Conservation (phyloP, 2,797 vertebrate species). For the Lepidocolaptes lacrymiger region DNA sequence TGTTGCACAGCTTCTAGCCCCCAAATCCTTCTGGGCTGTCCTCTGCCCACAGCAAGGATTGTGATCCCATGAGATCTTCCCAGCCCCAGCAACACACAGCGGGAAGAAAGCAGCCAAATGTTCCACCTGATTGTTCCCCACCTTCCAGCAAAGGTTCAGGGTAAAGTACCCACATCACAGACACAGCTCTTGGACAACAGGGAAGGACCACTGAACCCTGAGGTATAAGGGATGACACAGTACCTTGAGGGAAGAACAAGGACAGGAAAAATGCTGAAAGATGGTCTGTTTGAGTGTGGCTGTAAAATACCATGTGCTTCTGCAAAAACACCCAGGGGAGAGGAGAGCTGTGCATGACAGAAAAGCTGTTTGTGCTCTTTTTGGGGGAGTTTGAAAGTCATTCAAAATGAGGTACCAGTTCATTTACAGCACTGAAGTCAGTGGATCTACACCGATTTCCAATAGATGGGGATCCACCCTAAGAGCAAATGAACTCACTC, state of each 20-base stretch:
- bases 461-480: neutral
- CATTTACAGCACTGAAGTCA: neutral
- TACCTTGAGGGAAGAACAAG: neutral
- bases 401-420: neutral
- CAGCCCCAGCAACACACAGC: neutral
- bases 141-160: neutral
- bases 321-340: slow-evolving; percentile 23
- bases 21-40: neutral
- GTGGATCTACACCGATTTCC: neutral
- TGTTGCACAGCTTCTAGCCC: neutral
- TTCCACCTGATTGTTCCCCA: neutral
- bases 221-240: neutral
- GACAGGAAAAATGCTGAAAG: neutral
- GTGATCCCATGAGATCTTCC: neutral
- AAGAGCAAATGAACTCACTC: neutral
- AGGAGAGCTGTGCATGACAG: neutral
- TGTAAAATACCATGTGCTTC: slow-evolving; percentile 13
- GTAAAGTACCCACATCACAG: neutral
- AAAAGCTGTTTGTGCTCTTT: neutral
- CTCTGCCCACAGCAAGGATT: neutral
- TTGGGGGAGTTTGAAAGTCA: slow-evolving; percentile 27
- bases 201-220: neutral
- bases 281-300: neutral
- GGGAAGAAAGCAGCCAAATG: neutral
- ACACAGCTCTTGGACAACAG: neutral